Base-by-base conservation (phyloP, 2,888 invertebrate species). In the Drosophila neutralis region DNA sequence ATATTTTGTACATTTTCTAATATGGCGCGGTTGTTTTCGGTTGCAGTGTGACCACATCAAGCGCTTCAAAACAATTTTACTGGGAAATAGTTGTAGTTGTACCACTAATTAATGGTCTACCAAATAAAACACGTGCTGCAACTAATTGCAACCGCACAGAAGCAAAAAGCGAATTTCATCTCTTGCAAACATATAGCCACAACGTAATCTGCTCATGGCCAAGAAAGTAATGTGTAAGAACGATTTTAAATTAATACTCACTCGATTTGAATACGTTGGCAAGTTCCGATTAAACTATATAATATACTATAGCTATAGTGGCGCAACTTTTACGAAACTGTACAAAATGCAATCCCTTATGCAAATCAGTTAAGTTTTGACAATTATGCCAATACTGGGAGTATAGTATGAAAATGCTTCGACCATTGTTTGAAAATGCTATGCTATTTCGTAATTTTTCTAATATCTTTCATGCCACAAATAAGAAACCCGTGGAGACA, bases 31-130 rank as follows among this genome's bases (percentile, higher is more conserved):
- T 36, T 24, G 27, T 29, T 21, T 42, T 67, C 29, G 73, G 73
- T 76, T 73, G 61, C 82, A 70, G 68, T 59, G 73, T 68, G 69
- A 69, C 63, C 74, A 52, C 76, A 76, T 62, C 38, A 36, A 33
- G 29, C 40, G 59, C 59, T 61, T 42, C 15, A 60, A 48, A 60
- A 73, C 38, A 74, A 74, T 74, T 69, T 49, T 38, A 60, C 72
- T 36, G 18, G 13, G 21, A 24, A 64, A 8, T 13, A 21, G 27
- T 24, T 33, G 15, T 33, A 38, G 31, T 29, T 21, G 29, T 29
- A 31, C 49, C 71, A 35, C 61, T 71, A 76, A 71, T 76, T 76
- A 53, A 58, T 61, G 57, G 42, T 36, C 27, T 33, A 27, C 45
- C 56, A 59, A 59, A 74, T 74, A 61, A 53, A 29, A 40, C 57